Evolutionary conservation across 2,888 invertebrate species (phyloP).

Genomic region (Carcina quercana): DNA sequence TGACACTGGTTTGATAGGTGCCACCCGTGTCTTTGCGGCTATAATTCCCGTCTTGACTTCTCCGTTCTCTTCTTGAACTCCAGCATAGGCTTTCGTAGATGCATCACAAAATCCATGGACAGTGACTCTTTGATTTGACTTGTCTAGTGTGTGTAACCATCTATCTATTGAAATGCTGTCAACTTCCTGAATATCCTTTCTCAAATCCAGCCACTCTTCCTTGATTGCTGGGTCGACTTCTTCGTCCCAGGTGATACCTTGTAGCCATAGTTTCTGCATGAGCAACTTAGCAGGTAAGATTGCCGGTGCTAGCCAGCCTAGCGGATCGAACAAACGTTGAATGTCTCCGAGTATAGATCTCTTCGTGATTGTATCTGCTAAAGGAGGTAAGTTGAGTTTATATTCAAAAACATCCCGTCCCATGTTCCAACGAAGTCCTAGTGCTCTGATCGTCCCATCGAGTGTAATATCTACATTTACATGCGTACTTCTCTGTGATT

Average conservation of each 20-base stretch:
- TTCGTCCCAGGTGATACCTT: conserved; percentile 14
- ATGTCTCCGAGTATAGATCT: conserved; percentile 12
- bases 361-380: conserved; percentile 6
- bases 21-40: conserved; percentile 13
- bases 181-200: conserved; percentile 4
- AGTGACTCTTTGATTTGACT: neutral
- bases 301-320: conserved; percentile 14
- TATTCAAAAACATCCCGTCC: conserved; percentile 19
- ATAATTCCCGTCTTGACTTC: conserved; percentile 7
- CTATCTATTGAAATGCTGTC: neutral
- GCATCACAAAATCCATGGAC: conserved; percentile 14
- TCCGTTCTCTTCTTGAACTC: conserved; percentile 4
- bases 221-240: neutral
- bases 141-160: conserved; percentile 1
- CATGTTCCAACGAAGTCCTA: conserved; percentile 19
- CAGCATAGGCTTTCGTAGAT: conserved; percentile 7
- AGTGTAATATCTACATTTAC: conserved; percentile 10
- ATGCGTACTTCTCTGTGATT: conserved; percentile 2
- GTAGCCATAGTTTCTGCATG: conserved; percentile 16
- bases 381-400: conserved; percentile 8
- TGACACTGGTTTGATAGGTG: conserved; percentile 10
- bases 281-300: conserved; percentile 12
- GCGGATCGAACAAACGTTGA: conserved; percentile 13
- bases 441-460: conserved; percentile 16
- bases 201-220: conserved; percentile 12